A percentile compares a stretch with the other conserved stretches of the same genome.
These are phyloP conservation scores for Cathartes aura DNA, from an alignment of 2,113 vertebrate species.

Conservation along the genomic window DNA sequence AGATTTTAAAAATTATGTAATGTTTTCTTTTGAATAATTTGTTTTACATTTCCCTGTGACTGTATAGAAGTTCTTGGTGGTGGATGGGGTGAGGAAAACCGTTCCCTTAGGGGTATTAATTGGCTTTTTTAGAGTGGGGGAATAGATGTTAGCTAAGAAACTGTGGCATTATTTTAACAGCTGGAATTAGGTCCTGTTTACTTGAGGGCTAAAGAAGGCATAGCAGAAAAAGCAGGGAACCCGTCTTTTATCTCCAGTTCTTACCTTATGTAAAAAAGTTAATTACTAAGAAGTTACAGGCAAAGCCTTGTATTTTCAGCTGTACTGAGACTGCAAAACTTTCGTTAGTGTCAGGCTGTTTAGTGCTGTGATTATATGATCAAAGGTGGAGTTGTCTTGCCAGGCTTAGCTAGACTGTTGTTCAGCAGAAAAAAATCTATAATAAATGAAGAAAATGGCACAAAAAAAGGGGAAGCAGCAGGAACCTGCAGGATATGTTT, in stretches of 20 bases:
- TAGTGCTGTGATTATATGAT: background rate
- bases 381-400: constrained; percentile 14
- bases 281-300: background rate
- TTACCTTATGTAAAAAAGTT: background rate
- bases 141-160: background rate
- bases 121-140: background rate
- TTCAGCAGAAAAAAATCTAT: background rate
- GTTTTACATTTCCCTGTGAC: background rate
- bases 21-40: background rate
- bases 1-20: background rate
- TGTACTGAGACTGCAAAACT: background rate
- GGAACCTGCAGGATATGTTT: background rate
- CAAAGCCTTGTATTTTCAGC: background rate
- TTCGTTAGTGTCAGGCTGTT: background rate
- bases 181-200: background rate
- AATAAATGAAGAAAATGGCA: background rate
- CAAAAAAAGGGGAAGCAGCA: background rate
- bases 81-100: background rate
- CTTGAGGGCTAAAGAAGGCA: background rate
- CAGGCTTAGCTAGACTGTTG: background rate
- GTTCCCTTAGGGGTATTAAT: background rate
- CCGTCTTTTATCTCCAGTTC: background rate
- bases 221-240: background rate
- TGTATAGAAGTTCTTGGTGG: background rate
- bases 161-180: background rate